Conservation (phyloP, 2,797 vertebrate species). For the Sebastes ruberrimus region DNA sequence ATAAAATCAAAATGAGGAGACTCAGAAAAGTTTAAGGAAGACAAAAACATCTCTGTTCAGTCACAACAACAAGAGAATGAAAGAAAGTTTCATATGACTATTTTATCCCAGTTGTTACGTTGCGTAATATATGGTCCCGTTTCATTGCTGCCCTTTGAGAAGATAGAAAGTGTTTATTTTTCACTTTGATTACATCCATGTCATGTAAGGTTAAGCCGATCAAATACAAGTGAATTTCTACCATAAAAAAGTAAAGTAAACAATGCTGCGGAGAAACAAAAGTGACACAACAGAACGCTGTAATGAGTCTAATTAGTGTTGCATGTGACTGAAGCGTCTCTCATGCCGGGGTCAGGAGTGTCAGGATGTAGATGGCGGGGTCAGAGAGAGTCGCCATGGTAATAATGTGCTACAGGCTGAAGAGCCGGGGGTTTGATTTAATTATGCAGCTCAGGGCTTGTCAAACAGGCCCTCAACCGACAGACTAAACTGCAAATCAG, state of each 20-base stretch:
- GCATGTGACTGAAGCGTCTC: not conserved
- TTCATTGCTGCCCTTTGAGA: too few species aligned
- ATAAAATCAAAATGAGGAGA: not conserved
- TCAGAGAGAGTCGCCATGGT: slow-evolving; percentile 29
- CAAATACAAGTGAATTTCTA: not conserved
- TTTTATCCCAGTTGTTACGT: not conserved
- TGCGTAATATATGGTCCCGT: not conserved
- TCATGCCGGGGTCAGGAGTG: not conserved
- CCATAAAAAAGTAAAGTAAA: not conserved
- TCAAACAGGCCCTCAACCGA: not conserved
- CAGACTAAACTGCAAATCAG: slow-evolving; percentile 23
- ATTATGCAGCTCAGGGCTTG: slow-evolving; percentile 10
- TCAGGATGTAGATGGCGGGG: not conserved
- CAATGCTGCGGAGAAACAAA: not conserved
- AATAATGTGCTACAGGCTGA: not conserved
- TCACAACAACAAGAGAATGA: not conserved
- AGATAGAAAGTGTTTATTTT: not conserved
- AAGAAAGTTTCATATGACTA: not conserved
- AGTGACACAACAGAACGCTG: not conserved
- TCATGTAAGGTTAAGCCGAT: not conserved
- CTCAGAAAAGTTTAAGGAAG: not conserved
- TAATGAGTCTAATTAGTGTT: not conserved
- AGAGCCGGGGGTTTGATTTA: slow-evolving; percentile 7
- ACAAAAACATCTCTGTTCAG: not conserved
- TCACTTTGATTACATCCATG: not conserved